phyloP scores from a whole-genome alignment of 1,140 invertebrate genomes.

The Drosophila parvula region DNA sequence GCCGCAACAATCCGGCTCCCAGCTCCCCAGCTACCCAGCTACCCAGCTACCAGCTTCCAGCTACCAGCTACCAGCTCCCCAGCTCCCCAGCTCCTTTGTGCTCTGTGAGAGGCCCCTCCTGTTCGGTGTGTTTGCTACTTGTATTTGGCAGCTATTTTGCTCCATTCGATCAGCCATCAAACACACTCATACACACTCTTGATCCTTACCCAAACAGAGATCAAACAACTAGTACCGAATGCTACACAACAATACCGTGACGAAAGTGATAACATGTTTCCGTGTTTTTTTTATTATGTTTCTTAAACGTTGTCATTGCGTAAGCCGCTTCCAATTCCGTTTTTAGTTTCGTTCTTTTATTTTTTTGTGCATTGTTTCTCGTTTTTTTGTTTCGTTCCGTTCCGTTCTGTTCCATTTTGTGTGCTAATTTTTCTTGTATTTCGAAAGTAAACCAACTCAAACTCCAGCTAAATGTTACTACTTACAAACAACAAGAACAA shows the following conservation, averaged over 20 bases:
- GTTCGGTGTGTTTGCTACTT: slow-evolving; percentile 10
- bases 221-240: slow-evolving; percentile 8
- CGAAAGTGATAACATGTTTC: slow-evolving; percentile 16
- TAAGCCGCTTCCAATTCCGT: slow-evolving; percentile 26
- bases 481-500: slow-evolving; percentile 16
- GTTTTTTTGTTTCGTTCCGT: slow-evolving; percentile 33
- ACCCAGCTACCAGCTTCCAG: background rate
- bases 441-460: slow-evolving; percentile 28
- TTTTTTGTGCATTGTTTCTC: slow-evolving; percentile 12
- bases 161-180: slow-evolving; percentile 4
- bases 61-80: slow-evolving; percentile 14
- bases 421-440: slow-evolving; percentile 81
- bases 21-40: background rate
- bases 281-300: slow-evolving; percentile 11
- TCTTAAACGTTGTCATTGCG: slow-evolving; percentile 43
- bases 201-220: background rate
- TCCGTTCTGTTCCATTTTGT: slow-evolving; percentile 62
- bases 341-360: slow-evolving; percentile 47
- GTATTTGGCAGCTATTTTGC: slow-evolving; percentile 8
- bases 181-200: background rate
- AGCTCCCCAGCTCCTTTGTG: background rate
- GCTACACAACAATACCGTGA: slow-evolving; percentile 10
- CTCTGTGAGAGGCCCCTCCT: background rate
- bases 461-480: slow-evolving; percentile 40
- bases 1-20: slow-evolving; percentile 68